Evolutionary conservation across 1,140 invertebrate species (phyloP), one percentile per base, ranked within the genome.

Genomic region (Subanguina moxae): DNA sequence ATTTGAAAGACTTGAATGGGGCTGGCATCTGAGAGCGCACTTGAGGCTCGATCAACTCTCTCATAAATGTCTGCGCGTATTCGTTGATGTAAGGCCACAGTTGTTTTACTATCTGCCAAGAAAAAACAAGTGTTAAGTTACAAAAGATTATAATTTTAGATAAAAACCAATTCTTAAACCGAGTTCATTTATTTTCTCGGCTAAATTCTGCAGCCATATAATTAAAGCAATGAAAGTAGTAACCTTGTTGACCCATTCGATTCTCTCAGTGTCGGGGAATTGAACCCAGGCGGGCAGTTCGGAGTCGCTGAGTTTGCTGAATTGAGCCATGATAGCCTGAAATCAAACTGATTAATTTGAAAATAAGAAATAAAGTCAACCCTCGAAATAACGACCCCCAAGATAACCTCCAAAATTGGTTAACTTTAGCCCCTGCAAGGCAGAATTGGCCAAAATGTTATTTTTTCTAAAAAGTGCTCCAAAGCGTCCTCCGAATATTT

Each of bases 231-330:
- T n/a, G n/a, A n/a, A 21, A 19, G 15, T 25, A 46, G 73, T 38
- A n/a, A 82, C 80, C 62, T 83, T 77, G 73, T 82, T 82, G 28
- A 82, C 67, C 80, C 80, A 82, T 69, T 82, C 80, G 43, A 83
- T 75, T 59, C 80, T 57, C 64, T 82, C 80, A 21, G 76, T 78
- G 59, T 83, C 80, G 8, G 80, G 80, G 67, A 82, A 82, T 64
- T 78, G 75, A 19, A 82, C 73, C 80, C 80, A 82, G 25, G 76
- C 76, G 13, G 80, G 80, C 1, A 82, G 65, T 38, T 38, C 32
- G 11, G 32, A 38, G 46, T 82, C 80, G 56, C 81, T 64, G 5
- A 23, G 42, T 11, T 58, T 62, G 15, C 64, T 58, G 28, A 81
- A 68, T 65, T 81, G 78, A 25, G 79, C 79, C 67, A 80, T 76